Base-by-base conservation (phyloP, 2,888 invertebrate species). In the Mimumesa dahlbomi region DNA sequence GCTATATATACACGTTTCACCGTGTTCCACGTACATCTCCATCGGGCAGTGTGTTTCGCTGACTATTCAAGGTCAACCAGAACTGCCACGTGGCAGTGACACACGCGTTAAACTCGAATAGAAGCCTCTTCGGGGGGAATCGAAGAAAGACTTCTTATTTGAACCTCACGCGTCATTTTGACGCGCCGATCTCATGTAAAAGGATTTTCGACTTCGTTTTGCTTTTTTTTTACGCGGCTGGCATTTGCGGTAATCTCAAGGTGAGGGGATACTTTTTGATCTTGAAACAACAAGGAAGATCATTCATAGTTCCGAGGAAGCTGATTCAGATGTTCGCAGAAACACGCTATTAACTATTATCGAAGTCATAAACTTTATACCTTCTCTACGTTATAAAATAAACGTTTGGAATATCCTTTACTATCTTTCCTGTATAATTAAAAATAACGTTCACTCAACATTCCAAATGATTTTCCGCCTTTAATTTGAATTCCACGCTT, bases 71-170 rank as follows among this genome's bases (percentile, higher is more conserved):
- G 79, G 79, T 73, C 75, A 69, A 46, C 65, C 42, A 59, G 67
- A 68, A 53, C 56, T 18, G 77, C 77, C 79, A 79, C 79, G 77
- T 77, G 79, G 79, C 79, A n/a, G 63, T 76, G 75, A 75, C 75
- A 79, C 76, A 70, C 63, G 74, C 66, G 72, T 75, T 63, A 52
- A 45, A 59, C 36, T 13, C 62, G 64, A 68, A 71, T 46, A 57
- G 65, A 65, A 70, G 54, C 31, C 46, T 46, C 43, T 25, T 29
- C 13, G 13, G 31, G 4, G 0, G 16, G 16, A 45, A 45, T 18
- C 56, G 49, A 42, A 54, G 48, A 40, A 56, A 50, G 46, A 54
- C 14, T 16, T 40, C 49, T 50, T 56, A 25, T 54, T 49, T 38
- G 49, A 25, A 62, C 36, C 36, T 48, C 2, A 34, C 52, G 62